phyloP scores from a whole-genome alignment of 2,797 vertebrate species.

The Lates japonicus region DNA sequence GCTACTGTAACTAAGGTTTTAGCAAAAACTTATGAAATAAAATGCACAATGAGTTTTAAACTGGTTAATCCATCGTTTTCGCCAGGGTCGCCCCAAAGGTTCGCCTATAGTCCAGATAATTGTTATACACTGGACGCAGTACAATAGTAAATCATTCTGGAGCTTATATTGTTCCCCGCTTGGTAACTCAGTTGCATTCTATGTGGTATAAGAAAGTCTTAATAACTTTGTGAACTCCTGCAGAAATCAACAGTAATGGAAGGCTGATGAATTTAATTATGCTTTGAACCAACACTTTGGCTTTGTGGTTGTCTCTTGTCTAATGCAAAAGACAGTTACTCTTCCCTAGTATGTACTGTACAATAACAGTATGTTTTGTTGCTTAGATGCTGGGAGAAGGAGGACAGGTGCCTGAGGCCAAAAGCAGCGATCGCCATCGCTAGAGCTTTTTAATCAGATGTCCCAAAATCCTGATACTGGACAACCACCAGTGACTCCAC shows the following conservation, averaged over 20 bases:
- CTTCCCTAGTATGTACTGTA: not conserved
- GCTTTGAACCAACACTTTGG: not conserved
- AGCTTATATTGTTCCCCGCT: no score
- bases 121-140: not conserved
- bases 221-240: not conserved
- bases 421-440: slow-evolving; percentile 92
- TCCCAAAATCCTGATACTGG: slow-evolving; percentile 90
- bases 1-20: not conserved
- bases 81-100: no score
- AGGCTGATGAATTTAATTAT: not conserved
- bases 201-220: not conserved
- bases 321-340: not conserved
- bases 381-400: slow-evolving; percentile 89
- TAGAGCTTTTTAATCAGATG: slow-evolving; percentile 90
- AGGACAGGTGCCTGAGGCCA: slow-evolving; percentile 91
- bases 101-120: no score
- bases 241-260: not conserved
- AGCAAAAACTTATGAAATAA: not conserved
- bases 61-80: not conserved
- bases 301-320: not conserved
- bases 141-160: not conserved
- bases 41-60: not conserved
- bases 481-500: slow-evolving; percentile 92
- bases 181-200: not conserved
- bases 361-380: slow-evolving; percentile 14